Conservation (phyloP, 2,888 invertebrate species). For the Actias luna region DNA sequence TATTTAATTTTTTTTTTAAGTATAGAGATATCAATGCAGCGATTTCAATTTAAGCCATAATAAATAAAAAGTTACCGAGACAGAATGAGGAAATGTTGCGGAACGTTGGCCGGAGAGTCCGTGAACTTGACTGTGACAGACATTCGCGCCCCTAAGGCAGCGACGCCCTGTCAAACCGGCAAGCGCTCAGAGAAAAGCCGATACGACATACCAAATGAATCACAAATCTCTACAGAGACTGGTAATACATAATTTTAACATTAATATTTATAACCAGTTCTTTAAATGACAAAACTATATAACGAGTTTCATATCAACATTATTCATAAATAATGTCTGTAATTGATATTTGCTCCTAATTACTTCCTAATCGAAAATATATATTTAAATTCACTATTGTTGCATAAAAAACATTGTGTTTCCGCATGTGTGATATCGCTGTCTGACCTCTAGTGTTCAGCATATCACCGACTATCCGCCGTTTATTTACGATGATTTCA, state of each 20-base stretch:
- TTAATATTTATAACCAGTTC: not conserved
- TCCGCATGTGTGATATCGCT: slow-evolving; percentile 14
- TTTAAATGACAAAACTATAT: not conserved
- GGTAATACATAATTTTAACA: not conserved
- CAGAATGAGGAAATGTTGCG: slow-evolving; percentile 51
- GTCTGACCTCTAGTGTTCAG: slow-evolving; percentile 13
- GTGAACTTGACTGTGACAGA: slow-evolving; percentile 73
- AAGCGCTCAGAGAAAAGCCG: slow-evolving; percentile 41
- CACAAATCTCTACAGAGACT: not conserved
- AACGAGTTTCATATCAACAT: not conserved
- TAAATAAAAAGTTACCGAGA: slow-evolving; percentile 43
- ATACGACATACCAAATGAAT: slow-evolving; percentile 8
- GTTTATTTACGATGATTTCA: slow-evolving; percentile 63
- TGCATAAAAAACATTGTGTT: slow-evolving; percentile 7
- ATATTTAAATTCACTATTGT: slow-evolving; percentile 1
- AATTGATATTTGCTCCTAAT: not conserved
- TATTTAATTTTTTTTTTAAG: not conserved
- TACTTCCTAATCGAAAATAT: not conserved
- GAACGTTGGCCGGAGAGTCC: slow-evolving; percentile 50
- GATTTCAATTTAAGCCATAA: slow-evolving; percentile 33
- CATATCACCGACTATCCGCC: slow-evolving; percentile 30
- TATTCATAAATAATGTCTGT: not conserved
- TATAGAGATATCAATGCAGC: slow-evolving; percentile 13
- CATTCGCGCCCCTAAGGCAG: slow-evolving; percentile 39
- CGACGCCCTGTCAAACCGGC: slow-evolving; percentile 34